phyloP scores from a whole-genome alignment of 2,797 vertebrate species.

The Syngnathus acus region DNA sequence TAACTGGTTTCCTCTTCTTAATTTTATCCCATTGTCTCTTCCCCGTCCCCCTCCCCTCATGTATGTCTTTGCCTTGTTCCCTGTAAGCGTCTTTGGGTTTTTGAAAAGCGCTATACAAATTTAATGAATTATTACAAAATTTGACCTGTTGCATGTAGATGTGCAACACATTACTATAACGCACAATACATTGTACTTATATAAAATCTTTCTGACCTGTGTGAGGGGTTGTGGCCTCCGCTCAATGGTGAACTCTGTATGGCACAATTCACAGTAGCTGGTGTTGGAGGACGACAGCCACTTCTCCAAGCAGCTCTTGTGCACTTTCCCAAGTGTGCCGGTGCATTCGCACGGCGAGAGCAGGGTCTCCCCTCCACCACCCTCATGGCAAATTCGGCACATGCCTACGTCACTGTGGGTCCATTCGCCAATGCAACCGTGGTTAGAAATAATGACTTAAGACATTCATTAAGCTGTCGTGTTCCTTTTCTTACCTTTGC shows the following conservation, averaged over 20 bases:
- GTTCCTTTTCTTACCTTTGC: conserved; percentile 75
- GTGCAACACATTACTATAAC: not conserved
- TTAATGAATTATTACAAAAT: too few relatives aligned
- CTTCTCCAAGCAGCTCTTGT: conserved; percentile 96
- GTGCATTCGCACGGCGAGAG: conserved; percentile 94
- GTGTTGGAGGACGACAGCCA: conserved; percentile 99
- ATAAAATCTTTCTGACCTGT: conserved; percentile 70
- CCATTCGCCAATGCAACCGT: not conserved
- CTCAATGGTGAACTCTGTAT: conserved; percentile 94
- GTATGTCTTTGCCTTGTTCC: too few relatives aligned
- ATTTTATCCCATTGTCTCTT: too few relatives aligned
- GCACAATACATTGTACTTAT: not conserved
- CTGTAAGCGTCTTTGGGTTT: too few relatives aligned
- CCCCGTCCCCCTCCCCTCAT: too few relatives aligned
- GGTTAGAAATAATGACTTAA: conserved; percentile 1
- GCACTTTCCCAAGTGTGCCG: conserved; percentile 92
- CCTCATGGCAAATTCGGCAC: conserved; percentile 97
- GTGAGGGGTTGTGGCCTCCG: conserved; percentile 88
- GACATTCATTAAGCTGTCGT: not conserved
- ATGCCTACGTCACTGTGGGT: conserved; percentile 83
- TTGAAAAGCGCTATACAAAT: too few relatives aligned
- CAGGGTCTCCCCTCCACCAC: conserved; percentile 83
- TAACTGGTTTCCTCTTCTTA: too few relatives aligned
- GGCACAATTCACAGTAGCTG: conserved; percentile 97
- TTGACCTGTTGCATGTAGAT: not conserved